Evolutionary conservation across 2,797 vertebrate species (phyloP).

Genomic region (Lemur catta): DNA sequence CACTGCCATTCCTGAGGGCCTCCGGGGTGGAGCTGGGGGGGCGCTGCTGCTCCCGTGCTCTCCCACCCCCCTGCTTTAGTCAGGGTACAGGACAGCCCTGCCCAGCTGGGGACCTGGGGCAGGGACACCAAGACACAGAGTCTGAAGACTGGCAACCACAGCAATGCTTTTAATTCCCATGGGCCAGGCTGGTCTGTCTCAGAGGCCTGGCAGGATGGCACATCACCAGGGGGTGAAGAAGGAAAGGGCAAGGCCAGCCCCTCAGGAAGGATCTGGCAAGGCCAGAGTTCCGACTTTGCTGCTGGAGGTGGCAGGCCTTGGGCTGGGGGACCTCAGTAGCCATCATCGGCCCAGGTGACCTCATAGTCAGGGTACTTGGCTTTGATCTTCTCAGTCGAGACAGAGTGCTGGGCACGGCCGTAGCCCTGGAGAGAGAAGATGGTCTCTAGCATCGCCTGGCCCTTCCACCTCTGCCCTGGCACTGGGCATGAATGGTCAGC

Average conservation of each 20-base stretch:
- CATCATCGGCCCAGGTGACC: conserved; percentile 95
- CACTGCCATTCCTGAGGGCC: neutral
- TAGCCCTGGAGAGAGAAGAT: conserved; percentile 87
- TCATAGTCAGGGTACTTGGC: conserved; percentile 90
- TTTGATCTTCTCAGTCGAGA: conserved; percentile 92
- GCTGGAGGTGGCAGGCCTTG: neutral
- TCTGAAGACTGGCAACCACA: neutral
- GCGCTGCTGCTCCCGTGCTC: neutral
- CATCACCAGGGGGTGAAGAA: neutral
- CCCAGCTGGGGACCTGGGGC: neutral
- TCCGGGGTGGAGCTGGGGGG: neutral
- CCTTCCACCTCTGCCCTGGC: rapidly evolving
- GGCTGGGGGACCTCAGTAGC: conserved; percentile 87
- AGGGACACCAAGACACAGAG: neutral
- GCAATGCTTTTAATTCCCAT: conserved; percentile 53
- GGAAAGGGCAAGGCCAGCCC: neutral
- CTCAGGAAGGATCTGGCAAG: neutral
- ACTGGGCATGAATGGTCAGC: neutral
- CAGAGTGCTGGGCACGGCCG: conserved; percentile 91
- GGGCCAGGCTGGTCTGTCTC: neutral
- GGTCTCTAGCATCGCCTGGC: rapidly evolving
- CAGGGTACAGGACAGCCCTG: neutral
- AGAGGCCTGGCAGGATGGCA: neutral
- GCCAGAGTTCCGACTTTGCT: neutral
- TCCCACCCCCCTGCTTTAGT: rapidly evolving